Base-by-base conservation (phyloP, 2,113 vertebrate genomes). In the Pseudopipra pipra region DNA sequence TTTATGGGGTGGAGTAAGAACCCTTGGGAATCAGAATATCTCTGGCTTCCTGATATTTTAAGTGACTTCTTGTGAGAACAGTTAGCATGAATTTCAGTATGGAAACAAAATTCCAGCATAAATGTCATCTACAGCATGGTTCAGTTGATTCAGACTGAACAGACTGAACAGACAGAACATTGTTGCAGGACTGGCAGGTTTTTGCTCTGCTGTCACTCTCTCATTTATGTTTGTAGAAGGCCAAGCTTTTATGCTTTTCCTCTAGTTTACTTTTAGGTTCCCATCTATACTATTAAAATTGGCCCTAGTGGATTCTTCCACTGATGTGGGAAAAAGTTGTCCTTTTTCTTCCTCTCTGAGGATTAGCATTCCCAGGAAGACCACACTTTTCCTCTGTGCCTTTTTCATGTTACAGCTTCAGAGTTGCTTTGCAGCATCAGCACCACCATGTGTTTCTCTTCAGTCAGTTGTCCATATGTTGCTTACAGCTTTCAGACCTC, bases 391-490 rank as follows among this genome's bases (percentile, higher is more conserved):
- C 46, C 44, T 68, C 49, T 31, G 25, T 55, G 80, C 41, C 14
- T 63, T 86, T 65, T 56, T 67, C 39, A 30, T 10, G 11, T 75
- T 68, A 59, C 72, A 86, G 56, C 44, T 39, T 31, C 35, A 41
- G 47, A 31, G 62, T 14, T 85, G 49, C 70, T 85, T 87, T 96
- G 89, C 62, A 85, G 43, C 87, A 79, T 91, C 91, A 95, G 94
- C 96, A 95, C 84, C 95, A 91, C 91, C 93, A 22, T 85, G 66
- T 87, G 95, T 95, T 81, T 73, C 49, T 73, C 18, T 85, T 87
- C 58, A 79, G 84, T 44, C 75, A 63, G 24, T 71, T 70, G 67
- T 54, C 68, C 17, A 2, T 44, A 2, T 33, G 73, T 72, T 25
- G 8, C 83, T 71, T 55, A 17, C 12, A 75, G 52, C 61, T 81